A percentile compares a stretch with the other conserved stretches of the same genome.
Evolutionary conservation across 2,113 vertebrate species (phyloP).

Genomic region (Vombatus ursinus): DNA sequence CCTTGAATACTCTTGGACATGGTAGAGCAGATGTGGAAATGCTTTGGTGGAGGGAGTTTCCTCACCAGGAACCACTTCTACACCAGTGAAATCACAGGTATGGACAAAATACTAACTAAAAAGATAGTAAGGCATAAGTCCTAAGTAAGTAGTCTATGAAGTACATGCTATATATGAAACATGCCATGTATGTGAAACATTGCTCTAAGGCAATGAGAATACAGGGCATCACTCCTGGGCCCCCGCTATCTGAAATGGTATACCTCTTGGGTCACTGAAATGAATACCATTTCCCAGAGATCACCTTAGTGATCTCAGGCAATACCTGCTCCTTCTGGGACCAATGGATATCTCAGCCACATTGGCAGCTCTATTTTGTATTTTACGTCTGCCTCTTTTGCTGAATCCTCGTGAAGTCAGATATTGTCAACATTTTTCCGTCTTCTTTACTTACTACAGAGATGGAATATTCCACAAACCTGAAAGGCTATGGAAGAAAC

Average conservation of each 20-base stretch:
- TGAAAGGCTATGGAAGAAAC: not conserved
- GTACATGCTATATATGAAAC: not conserved
- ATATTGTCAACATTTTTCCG: not conserved
- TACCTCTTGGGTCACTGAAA: not conserved
- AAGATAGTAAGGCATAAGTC: not conserved
- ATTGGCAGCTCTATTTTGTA: not conserved
- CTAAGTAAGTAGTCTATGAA: not conserved
- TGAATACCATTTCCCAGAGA: not conserved
- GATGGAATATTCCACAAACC: not conserved
- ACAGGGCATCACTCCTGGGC: not conserved
- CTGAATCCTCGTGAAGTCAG: not conserved
- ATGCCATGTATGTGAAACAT: not conserved
- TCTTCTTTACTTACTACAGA: not conserved
- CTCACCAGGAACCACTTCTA: not conserved
- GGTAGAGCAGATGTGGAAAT: not conserved
- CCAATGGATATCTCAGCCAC: not conserved
- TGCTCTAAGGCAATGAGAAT: not conserved
- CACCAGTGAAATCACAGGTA: not conserved
- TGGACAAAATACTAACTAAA: not conserved
- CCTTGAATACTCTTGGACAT: not conserved
- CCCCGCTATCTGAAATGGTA: not conserved
- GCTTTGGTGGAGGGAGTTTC: not conserved
- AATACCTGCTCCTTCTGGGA: not conserved
- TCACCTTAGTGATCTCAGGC: not conserved
- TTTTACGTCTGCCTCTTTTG: not conserved